These are phyloP conservation scores for Orbicella faveolata DNA, from an alignment of 64 coral and sea anemone species.

Conservation along the genomic window DNA sequence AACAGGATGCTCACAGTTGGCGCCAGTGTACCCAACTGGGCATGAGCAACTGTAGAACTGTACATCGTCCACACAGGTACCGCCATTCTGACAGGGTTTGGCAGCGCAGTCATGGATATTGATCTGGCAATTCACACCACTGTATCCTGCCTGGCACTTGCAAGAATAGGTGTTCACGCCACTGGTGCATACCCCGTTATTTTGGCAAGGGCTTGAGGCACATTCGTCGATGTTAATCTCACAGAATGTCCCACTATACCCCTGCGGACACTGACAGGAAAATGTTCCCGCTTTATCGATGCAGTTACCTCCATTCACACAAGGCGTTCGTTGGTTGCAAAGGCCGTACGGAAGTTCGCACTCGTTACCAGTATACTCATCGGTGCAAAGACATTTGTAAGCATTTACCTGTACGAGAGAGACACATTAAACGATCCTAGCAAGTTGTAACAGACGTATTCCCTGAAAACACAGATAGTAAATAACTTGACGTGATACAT, in stretches of 20 bases:
- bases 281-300: slow-evolving; percentile 36
- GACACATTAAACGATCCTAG: too few relatives aligned
- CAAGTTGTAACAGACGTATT: too few relatives aligned
- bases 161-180: slow-evolving; percentile 19
- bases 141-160: slow-evolving; percentile 32
- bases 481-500: too few relatives aligned
- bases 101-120: slow-evolving; percentile 42
- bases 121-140: slow-evolving; percentile 29
- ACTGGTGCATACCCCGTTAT: slow-evolving; percentile 24
- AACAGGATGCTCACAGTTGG: background rate
- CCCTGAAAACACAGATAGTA: too few relatives aligned
- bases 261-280: background rate
- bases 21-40: background rate
- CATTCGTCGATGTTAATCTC: slow-evolving; percentile 16
- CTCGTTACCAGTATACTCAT: slow-evolving; percentile 14
- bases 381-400: slow-evolving; percentile 28
- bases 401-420: slow-evolving; percentile 8
- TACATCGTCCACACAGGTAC: slow-evolving; percentile 5
- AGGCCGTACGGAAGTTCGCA: slow-evolving; percentile 28
- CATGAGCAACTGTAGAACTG: background rate
- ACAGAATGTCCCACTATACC: slow-evolving; percentile 1
- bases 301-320: slow-evolving; percentile 1
- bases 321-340: slow-evolving; percentile 15
- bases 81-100: slow-evolving; percentile 2
- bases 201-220: slow-evolving; percentile 8